Evolutionary conservation across 2,888 invertebrate species (phyloP).

Genomic region (Meloe dianella): DNA sequence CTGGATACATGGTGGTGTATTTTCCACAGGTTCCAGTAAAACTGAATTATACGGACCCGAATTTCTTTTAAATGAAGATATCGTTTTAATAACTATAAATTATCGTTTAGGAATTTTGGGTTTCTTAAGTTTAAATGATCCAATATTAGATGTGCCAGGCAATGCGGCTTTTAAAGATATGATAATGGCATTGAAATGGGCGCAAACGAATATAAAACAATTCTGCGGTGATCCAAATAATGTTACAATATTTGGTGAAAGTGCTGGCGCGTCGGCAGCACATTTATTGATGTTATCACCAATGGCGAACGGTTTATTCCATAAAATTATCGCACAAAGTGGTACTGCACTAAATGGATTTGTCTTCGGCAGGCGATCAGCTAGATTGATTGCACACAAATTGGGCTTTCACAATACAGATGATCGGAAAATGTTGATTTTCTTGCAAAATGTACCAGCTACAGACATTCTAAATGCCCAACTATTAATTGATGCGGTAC

Average conservation of each 20-base stretch:
- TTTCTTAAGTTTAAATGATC: conserved; percentile 60
- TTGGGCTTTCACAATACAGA: conserved; percentile 25
- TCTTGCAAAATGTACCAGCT: conserved; percentile 29
- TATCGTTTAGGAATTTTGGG: conserved; percentile 61
- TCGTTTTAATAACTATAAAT: conserved; percentile 60
- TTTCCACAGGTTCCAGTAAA: conserved; percentile 54
- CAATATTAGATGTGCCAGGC: conserved; percentile 60
- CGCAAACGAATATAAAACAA: conserved; percentile 58
- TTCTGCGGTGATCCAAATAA: conserved; percentile 45
- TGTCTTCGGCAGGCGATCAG: conserved; percentile 31
- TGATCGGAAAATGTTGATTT: conserved; percentile 26
- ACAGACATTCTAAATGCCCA: conserved; percentile 34
- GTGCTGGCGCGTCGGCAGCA: conserved; percentile 61
- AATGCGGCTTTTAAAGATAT: conserved; percentile 64
- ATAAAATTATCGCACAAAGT: conserved; percentile 14
- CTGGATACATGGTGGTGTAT: conserved; percentile 62
- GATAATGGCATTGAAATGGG: conserved; percentile 62
- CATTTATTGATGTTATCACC: conserved; percentile 62
- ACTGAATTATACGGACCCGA: conserved; percentile 57
- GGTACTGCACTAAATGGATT: conserved; percentile 31
- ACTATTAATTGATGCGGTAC: conserved; percentile 17
- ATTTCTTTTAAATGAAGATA: conserved; percentile 59
- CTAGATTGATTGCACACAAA: conserved; percentile 9
- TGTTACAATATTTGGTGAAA: conserved; percentile 63
- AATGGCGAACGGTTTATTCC: conserved; percentile 54